Evolutionary conservation across 2,888 invertebrate species (phyloP), one percentile per base, ranked within the genome.

Genomic region (Leucophenga maculata): DNA sequence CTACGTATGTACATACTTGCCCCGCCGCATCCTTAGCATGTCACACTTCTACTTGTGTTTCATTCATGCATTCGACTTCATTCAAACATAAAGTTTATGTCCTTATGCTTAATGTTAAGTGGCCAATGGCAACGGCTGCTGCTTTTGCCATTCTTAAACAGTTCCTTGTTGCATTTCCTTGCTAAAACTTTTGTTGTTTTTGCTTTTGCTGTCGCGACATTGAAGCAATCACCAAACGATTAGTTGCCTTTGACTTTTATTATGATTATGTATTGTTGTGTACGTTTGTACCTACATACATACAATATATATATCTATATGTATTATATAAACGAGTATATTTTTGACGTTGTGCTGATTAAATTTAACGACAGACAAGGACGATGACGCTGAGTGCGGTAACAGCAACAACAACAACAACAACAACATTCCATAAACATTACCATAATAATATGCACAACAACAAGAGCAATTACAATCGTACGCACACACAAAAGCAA

Each of bases 181-280:
- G 78, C 1, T 8, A 39, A 39, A 39, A 39, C 6, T 39, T 39
- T 39, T 72, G 59, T 57, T 70, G 68, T 70, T 22, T 14, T 48
- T 22, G 20, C 6, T 14, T 14, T 14, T 50, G 22, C 1, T 16
- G 22, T n/a, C n/a, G 67, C 55, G 55, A 66, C 54, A 55, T 77
- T 79, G 68, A 76, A 76, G 74, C 81, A 77, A 77, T 79, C 68
- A 72, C 73, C 68, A 74, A 74, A 74, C 78, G 81, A 83, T 79
- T 82, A 79, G 83, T 72, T 73, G 46, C 20, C 46, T 46, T 64
- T 64, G 46, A 48, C 46, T 46, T 64, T 64, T 64, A 64, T 64
- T 60, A 44, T 39, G 32, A 60, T 60, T 14, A 54, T 22, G 11
- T 20, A 54, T 20, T 3, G 2, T n/a, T n/a, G n/a, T n/a, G n/a